These are phyloP conservation scores for Sus scrofa DNA, from an alignment of 2,113 vertebrate species.

Conservation along the genomic window DNA sequence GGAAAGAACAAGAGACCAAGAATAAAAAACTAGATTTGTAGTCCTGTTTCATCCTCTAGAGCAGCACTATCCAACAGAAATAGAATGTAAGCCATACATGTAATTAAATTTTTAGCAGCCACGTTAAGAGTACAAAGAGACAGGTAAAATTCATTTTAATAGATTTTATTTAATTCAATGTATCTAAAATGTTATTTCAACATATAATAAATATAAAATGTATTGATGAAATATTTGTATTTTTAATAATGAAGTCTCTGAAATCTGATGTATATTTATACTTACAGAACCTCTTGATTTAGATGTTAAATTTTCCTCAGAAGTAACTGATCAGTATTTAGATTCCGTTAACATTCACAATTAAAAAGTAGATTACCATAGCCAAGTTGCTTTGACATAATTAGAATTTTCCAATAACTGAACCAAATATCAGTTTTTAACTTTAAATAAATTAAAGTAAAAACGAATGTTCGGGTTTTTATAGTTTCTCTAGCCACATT, in stretches of 20 bases:
- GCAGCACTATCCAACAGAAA: neutral
- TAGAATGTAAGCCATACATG: neutral
- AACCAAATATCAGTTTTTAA: slow-evolving; percentile 55
- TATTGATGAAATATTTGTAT: slow-evolving; percentile 36
- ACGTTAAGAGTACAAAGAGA: neutral
- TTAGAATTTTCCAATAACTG: slow-evolving; percentile 38
- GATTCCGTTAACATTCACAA: neutral
- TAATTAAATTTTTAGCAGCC: neutral
- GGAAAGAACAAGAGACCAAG: neutral
- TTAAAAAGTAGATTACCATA: slow-evolving; percentile 53
- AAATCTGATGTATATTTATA: slow-evolving; percentile 35
- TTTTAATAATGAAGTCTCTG: neutral
- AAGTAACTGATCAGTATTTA: slow-evolving; percentile 63
- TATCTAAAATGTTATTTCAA: slow-evolving; percentile 38
- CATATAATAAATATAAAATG: neutral
- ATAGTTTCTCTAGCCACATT: neutral
- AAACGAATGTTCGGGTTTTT: slow-evolving; percentile 12
- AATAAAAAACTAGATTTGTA: neutral
- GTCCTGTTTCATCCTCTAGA: neutral
- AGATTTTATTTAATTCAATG: neutral
- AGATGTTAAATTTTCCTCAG: slow-evolving; percentile 36
- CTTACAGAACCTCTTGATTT: neutral
- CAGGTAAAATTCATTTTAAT: neutral
- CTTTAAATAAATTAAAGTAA: slow-evolving; percentile 30
- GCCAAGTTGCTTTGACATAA: neutral